phyloP scores from a whole-genome alignment of 2,888 invertebrate genomes.

The Ischnura elegans region DNA sequence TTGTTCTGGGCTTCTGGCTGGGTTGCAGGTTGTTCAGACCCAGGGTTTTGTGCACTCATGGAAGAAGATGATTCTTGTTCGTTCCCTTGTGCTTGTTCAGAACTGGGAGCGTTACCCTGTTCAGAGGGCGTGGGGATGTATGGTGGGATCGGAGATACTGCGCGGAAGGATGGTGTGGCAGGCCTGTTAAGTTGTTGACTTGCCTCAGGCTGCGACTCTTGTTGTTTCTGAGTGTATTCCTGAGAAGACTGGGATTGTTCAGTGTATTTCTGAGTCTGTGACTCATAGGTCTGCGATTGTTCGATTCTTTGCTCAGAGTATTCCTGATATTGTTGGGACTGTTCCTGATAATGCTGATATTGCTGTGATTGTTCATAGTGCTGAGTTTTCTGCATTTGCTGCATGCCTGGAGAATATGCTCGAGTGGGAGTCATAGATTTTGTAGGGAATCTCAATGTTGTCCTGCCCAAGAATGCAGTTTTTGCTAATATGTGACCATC shows the following conservation, averaged over 20 bases:
- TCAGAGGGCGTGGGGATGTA: neutral
- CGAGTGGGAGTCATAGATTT: slow-evolving; percentile 51
- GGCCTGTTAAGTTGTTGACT: neutral
- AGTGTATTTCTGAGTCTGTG: neutral
- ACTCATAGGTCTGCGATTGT: neutral
- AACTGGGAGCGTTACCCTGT: neutral
- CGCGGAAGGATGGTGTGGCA: neutral
- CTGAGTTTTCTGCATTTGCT: neutral
- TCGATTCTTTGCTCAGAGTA: neutral
- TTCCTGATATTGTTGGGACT: neutral
- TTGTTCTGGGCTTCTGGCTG: neutral
- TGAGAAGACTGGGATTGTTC: neutral
- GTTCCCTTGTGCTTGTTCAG: neutral
- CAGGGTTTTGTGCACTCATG: neutral
- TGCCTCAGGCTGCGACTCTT: neutral
- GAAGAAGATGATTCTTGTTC: neutral
- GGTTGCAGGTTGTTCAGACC: neutral
- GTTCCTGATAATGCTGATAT: neutral
- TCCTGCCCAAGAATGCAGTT: slow-evolving; percentile 46
- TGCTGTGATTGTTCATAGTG: neutral
- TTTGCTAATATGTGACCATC: neutral
- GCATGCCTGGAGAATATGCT: slow-evolving; percentile 1
- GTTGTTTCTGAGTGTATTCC: neutral
- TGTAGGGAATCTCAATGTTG: slow-evolving; percentile 39
- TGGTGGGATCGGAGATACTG: neutral